Conservation (phyloP, 2,797 vertebrate species). For the Schizothorax lantsangensis region DNA sequence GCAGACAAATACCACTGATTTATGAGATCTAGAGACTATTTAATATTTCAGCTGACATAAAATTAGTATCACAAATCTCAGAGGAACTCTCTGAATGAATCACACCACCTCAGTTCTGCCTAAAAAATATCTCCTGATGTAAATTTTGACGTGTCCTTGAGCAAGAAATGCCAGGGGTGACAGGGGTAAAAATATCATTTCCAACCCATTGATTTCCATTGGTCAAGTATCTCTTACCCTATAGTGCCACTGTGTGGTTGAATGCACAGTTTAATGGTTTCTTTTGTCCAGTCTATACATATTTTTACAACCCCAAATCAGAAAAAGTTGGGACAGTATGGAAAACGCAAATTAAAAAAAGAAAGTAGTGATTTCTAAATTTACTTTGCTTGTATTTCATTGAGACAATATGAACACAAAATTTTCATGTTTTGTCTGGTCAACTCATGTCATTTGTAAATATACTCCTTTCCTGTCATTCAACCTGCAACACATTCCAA, state of each 20-base stretch:
- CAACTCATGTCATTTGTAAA: no score
- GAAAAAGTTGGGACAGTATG: no score
- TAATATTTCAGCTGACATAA: not conserved
- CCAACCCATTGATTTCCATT: not conserved
- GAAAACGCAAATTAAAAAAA: no score
- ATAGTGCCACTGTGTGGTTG: conserved; percentile 52
- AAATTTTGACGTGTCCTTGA: conserved; percentile 27
- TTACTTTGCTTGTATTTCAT: no score
- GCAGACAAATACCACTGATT: not conserved
- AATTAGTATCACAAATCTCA: conserved; percentile 31
- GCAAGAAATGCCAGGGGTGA: conserved; percentile 11
- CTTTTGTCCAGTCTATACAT: not conserved
- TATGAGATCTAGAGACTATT: not conserved
- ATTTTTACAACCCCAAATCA: no score
- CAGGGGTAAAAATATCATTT: not conserved
- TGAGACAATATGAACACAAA: no score
- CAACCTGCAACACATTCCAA: no score
- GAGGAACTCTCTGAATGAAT: conserved; percentile 12
- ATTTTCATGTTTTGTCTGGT: no score
- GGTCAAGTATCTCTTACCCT: conserved; percentile 9
- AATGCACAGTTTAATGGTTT: not conserved
- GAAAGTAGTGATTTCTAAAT: no score
- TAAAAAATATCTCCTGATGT: conserved; percentile 29
- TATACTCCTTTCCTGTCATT: no score
- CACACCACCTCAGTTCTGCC: not conserved